These are phyloP conservation scores for Hypanus sabinus DNA, from an alignment of 2,113 vertebrate species.

Conservation along the genomic window DNA sequence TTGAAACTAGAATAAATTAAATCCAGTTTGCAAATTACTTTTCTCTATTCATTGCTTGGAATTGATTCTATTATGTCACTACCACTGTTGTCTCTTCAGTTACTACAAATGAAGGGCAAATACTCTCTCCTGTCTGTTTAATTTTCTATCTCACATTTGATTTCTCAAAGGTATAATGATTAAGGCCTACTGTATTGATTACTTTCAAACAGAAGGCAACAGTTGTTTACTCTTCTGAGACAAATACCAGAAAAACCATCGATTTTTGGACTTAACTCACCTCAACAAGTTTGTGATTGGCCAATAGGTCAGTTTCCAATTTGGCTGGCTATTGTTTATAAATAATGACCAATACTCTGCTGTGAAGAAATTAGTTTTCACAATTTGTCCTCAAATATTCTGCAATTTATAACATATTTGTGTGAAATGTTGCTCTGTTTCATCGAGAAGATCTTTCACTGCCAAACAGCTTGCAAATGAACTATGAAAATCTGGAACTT, in stretches of 20 bases:
- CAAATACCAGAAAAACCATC: not conserved
- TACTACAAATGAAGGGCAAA: not conserved
- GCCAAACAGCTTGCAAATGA: not conserved
- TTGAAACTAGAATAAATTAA: not conserved
- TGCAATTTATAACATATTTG: not conserved
- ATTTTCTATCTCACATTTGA: not conserved
- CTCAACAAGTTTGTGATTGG: not conserved
- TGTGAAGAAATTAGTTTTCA: slow-evolving; percentile 1
- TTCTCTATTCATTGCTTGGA: not conserved
- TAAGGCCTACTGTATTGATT: not conserved
- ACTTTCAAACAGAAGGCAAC: not conserved
- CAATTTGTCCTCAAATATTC: not conserved
- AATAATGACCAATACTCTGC: not conserved
- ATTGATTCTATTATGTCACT: not conserved
- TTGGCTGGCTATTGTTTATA: not conserved
- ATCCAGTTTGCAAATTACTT: no score
- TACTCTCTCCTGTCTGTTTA: not conserved
- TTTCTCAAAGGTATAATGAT: not conserved
- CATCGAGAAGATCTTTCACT: not conserved
- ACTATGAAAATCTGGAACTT: not conserved
- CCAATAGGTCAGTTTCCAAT: not conserved
- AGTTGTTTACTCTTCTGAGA: not conserved
- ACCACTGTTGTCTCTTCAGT: not conserved
- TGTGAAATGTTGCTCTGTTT: not conserved
- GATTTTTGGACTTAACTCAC: not conserved